Conservation (phyloP, 35 echinoderm and acorn worm species). For the Strongylocentrotus purpuratus region DNA sequence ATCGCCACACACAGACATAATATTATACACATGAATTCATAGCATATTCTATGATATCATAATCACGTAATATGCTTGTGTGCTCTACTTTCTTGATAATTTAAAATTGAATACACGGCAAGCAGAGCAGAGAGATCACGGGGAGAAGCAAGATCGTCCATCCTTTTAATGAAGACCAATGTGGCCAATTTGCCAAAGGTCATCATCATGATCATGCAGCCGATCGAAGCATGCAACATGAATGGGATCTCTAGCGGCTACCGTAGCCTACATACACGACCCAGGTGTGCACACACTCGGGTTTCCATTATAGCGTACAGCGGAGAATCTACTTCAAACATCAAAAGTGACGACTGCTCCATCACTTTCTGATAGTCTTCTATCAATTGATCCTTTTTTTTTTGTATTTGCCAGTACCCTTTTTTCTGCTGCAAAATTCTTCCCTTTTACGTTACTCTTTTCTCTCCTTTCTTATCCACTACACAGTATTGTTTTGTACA, state of each 20-base stretch:
- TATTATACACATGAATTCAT: too few relatives aligned
- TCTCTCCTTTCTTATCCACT: background rate
- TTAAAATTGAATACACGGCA: background rate
- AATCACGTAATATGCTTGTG: background rate
- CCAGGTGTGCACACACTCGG: background rate
- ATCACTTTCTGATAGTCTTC: background rate
- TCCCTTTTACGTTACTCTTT: background rate
- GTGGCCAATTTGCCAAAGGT: slow-evolving; percentile 9
- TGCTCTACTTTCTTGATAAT: background rate
- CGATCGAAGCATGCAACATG: background rate
- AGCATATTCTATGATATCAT: too few relatives aligned
- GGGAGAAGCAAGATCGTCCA: background rate
- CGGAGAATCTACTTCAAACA: background rate
- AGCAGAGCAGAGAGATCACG: background rate
- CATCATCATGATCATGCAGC: background rate
- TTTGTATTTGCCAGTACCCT: background rate
- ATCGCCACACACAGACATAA: too few relatives aligned
- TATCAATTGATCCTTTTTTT: background rate
- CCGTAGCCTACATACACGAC: background rate
- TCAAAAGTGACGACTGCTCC: background rate
- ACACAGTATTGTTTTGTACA: background rate
- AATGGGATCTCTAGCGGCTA: background rate
- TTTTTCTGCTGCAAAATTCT: background rate
- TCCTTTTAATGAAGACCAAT: slow-evolving; percentile 9
- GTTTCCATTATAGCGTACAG: background rate